Percentiles rank a stretch among this genome's conserved stretches.
Evolutionary conservation across 2,888 invertebrate species (phyloP).

Genomic region (Temnothorax unifasciatus): DNA sequence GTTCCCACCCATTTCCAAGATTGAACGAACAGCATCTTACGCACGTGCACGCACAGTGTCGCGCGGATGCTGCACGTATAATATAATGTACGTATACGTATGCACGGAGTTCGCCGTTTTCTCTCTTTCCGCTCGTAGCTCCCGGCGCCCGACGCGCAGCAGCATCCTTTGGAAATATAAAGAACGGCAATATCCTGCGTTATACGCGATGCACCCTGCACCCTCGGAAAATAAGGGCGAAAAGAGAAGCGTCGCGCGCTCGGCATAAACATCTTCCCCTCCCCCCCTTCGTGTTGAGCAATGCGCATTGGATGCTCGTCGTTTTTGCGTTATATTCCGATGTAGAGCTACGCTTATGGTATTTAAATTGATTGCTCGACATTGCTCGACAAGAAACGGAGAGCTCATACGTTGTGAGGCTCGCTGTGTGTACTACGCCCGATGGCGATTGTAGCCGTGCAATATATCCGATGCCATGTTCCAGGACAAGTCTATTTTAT

Average conservation of each 20-base stretch:
- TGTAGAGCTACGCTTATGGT: slow-evolving; percentile 31
- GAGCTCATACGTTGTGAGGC: slow-evolving; percentile 11
- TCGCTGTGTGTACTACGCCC: background rate
- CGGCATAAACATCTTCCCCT: slow-evolving; percentile 71
- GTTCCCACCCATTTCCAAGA: background rate
- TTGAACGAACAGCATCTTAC: slow-evolving; percentile 17
- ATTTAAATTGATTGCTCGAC: slow-evolving; percentile 46
- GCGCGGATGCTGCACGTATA: slow-evolving; percentile 12
- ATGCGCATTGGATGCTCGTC: slow-evolving; percentile 80
- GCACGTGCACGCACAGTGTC: slow-evolving; percentile 29
- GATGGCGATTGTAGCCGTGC: slow-evolving; percentile 19
- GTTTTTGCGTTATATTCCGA: slow-evolving; percentile 36
- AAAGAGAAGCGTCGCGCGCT: slow-evolving; percentile 67
- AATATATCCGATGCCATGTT: background rate
- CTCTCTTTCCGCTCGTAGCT: slow-evolving; percentile 62
- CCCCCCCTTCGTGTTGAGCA: slow-evolving; percentile 60
- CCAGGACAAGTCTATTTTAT: slow-evolving; percentile 41
- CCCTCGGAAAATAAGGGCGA: slow-evolving; percentile 72
- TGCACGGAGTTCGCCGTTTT: slow-evolving; percentile 16
- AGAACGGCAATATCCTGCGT: slow-evolving; percentile 75
- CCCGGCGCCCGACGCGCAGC: slow-evolving; percentile 54
- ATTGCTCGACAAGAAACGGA: slow-evolving; percentile 28
- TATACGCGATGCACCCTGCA: slow-evolving; percentile 46
- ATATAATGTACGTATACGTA: slow-evolving; percentile 35
- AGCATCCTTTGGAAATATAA: slow-evolving; percentile 75